Percentiles rank a stretch among this genome's conserved stretches.
phyloP scores from a whole-genome alignment of 2,888 invertebrate genomes.

The Oligia latruncula region DNA sequence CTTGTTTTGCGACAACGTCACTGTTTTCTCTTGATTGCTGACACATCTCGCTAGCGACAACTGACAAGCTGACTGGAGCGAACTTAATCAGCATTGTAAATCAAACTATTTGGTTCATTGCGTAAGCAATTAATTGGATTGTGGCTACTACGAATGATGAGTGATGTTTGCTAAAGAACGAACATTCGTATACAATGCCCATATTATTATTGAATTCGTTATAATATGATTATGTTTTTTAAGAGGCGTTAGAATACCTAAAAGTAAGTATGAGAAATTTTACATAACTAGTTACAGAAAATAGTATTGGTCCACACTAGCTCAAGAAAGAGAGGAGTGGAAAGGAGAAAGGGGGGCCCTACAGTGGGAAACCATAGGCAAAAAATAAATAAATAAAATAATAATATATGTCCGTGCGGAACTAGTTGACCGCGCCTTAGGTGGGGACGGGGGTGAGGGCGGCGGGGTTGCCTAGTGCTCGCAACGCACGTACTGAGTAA shows the following conservation, averaged over 20 bases:
- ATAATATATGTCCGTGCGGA: too few relatives aligned
- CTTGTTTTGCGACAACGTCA: background rate
- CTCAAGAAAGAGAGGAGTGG: too few relatives aligned
- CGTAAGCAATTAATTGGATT: constrained; percentile 41
- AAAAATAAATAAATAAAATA: background rate
- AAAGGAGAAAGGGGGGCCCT: too few relatives aligned
- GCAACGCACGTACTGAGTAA: too few relatives aligned
- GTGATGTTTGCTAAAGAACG: background rate
- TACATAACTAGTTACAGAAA: background rate
- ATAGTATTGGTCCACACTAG: background rate
- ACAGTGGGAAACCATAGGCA: background rate
- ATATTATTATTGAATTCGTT: background rate
- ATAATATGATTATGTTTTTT: background rate
- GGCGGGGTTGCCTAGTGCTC: too few relatives aligned
- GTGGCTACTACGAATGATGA: background rate
- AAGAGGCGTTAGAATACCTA: background rate
- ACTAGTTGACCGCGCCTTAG: too few relatives aligned
- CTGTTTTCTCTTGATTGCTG: constrained; percentile 28
- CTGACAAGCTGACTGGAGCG: constrained; percentile 41
- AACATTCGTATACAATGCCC: background rate
- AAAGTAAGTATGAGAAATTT: background rate
- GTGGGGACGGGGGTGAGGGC: too few relatives aligned
- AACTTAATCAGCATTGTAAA: constrained; percentile 56
- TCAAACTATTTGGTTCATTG: constrained; percentile 39
- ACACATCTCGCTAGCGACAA: constrained; percentile 30